Percentiles rank a stretch among this genome's conserved stretches.
Evolutionary conservation across 2,113 vertebrate species (phyloP).

Genomic region (Symphodus melops): DNA sequence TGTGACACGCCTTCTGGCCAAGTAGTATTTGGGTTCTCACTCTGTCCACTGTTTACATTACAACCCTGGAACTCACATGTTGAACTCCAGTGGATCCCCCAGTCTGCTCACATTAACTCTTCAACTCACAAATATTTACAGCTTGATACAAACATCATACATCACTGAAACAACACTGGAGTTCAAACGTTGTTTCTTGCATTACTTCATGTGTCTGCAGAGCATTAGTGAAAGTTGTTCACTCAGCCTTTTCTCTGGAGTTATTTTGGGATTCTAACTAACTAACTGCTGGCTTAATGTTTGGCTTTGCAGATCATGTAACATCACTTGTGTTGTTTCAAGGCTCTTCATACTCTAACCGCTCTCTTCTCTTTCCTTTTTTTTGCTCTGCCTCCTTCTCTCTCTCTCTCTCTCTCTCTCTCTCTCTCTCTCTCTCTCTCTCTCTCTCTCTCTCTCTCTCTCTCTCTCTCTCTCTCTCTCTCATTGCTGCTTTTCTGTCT

Average conservation of each 20-base stretch:
- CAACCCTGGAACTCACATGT: not conserved
- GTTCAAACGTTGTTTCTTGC: not conserved
- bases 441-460: constrained; percentile 14
- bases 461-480: constrained; percentile 23
- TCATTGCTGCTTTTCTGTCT: not conserved
- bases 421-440: constrained; percentile 25
- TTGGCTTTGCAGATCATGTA: constrained; percentile 58
- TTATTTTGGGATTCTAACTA: constrained; percentile 29
- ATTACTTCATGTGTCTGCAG: constrained; percentile 10
- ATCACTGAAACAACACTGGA: constrained; percentile 2
- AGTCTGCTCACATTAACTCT: constrained; percentile 2
- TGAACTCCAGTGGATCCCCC: constrained; percentile 13
- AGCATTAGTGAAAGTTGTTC: constrained; percentile 16
- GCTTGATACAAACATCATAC: not conserved
- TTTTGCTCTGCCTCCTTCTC: constrained; percentile 11
- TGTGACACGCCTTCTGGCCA: not conserved
- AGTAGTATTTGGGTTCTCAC: not conserved
- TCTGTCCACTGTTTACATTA: constrained; percentile 1
- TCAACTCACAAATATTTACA: constrained; percentile 35
- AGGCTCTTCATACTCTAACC: constrained; percentile 69
- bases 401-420: constrained; percentile 27
- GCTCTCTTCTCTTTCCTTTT: constrained; percentile 33
- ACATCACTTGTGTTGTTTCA: constrained; percentile 49
- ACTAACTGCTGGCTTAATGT: constrained; percentile 57
- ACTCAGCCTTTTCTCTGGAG: constrained; percentile 11